Evolutionary conservation across 2,797 vertebrate genomes (phyloP), one percentile per base, ranked within the genome.

Genomic region (Salmo trutta): DNA sequence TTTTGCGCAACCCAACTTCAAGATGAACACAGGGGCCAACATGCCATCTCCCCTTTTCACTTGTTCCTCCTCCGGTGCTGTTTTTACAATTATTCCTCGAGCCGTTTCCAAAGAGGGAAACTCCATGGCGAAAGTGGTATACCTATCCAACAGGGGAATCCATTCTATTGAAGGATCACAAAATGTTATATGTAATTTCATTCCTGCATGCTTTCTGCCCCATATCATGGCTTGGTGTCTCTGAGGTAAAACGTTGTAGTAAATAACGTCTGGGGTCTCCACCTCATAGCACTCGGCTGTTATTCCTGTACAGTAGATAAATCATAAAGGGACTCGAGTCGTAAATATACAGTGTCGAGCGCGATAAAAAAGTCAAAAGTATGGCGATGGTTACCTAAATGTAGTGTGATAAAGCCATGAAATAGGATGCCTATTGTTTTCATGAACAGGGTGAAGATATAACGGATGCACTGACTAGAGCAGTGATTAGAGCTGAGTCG

Each of bases 181-280:
- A 92, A 89, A 93, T 93, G 93, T 91, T 75, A 17, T 70, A 69
- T 76, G 92, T 92, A 94, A 94, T 91, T 88, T 83, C 90, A 94
- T 91, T 93, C 92, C 90, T 1, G 70, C 89, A 82, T 90, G 88
- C 86, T 87, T 91, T 87, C 87, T 81, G 88, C 90, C 90, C 87
- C 80, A 62, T 89, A 92, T 91, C 89, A 72, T 1, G 84, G 85
- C 85, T 76, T 82, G 41, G 31, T 73, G 90, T 93, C 91, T 66
- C 77, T 21, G 73, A 83, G 83, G 88, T 83, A 83, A 79, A 86
- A 84, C 85, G 54, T 77, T 67, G 82, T 81, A 83, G 90, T 93
- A 94, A 94, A 94, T 94, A 93, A 93, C 77, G 77, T 75, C 66
- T 19, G 10, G 81, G 31, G 81, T 70, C 85, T 88, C 66, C 77